phyloP scores from a whole-genome alignment of 2,888 invertebrate species.

The Eristalis pertinax region DNA sequence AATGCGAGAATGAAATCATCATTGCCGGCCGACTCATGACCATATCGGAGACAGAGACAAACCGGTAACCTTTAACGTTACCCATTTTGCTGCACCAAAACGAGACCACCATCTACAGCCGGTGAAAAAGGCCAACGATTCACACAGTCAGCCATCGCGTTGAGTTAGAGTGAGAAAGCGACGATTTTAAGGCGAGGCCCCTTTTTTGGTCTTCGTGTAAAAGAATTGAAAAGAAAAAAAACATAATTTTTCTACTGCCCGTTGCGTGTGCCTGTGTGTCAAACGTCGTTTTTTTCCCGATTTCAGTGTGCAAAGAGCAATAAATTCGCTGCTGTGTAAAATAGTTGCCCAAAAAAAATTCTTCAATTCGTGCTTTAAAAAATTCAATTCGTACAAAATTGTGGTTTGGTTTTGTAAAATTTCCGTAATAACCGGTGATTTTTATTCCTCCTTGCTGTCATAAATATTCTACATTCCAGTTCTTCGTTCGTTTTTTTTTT shows the following conservation, averaged over 20 bases:
- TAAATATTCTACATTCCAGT: slow-evolving; percentile 69
- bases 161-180: slow-evolving; percentile 38
- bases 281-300: slow-evolving; percentile 54
- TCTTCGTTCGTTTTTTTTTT: slow-evolving; percentile 26
- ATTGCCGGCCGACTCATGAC: slow-evolving; percentile 23
- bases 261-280: slow-evolving; percentile 70
- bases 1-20: slow-evolving; percentile 57
- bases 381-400: slow-evolving; percentile 33
- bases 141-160: background rate
- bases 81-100: slow-evolving; percentile 35
- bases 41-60: slow-evolving; percentile 44
- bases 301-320: slow-evolving; percentile 59
- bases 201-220: slow-evolving; percentile 56
- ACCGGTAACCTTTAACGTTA: slow-evolving; percentile 48
- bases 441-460: slow-evolving; percentile 58
- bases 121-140: background rate
- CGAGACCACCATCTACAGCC: slow-evolving; percentile 37
- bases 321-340: slow-evolving; percentile 53
- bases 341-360: slow-evolving; percentile 21
- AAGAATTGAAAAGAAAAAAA: slow-evolving; percentile 38
- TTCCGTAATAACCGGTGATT: slow-evolving; percentile 60
- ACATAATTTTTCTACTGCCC: slow-evolving; percentile 70
- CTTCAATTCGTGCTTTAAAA: slow-evolving; percentile 27
- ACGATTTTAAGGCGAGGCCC: slow-evolving; percentile 73
- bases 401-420: background rate